Conservation (phyloP, 2,888 invertebrate genomes). For the Acleris cristana region DNA sequence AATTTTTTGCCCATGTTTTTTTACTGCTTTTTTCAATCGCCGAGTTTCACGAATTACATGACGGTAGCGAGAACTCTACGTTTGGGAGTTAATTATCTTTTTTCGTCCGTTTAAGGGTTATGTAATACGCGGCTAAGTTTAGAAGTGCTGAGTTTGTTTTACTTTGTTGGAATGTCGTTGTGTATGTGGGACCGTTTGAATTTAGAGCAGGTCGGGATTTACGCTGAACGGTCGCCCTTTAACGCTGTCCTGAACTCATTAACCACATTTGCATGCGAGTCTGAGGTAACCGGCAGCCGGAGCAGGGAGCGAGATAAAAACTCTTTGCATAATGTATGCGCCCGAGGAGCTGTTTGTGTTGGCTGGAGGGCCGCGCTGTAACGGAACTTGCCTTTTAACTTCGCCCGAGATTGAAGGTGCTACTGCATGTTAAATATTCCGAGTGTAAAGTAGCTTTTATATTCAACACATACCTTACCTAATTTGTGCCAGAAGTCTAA, state of each 20-base stretch:
- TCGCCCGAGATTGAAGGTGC: slow-evolving; percentile 51
- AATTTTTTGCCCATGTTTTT: slow-evolving; percentile 69
- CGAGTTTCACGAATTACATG: slow-evolving; percentile 75
- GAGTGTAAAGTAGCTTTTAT: slow-evolving; percentile 2
- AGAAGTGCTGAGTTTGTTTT: slow-evolving; percentile 42
- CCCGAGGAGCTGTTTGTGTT: slow-evolving; percentile 57
- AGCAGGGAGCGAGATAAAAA: slow-evolving; percentile 59
- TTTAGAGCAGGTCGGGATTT: slow-evolving; percentile 30
- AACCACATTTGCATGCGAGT: slow-evolving; percentile 59
- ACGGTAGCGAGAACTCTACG: slow-evolving; percentile 58
- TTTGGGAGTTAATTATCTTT: slow-evolving; percentile 50
- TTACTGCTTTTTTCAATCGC: slow-evolving; percentile 60
- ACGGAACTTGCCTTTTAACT: slow-evolving; percentile 57
- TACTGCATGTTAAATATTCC: slow-evolving; percentile 38
- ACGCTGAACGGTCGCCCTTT: slow-evolving; percentile 32
- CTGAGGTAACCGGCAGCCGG: slow-evolving; percentile 54
- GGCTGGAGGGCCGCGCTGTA: slow-evolving; percentile 49
- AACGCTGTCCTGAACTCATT: slow-evolving; percentile 46
- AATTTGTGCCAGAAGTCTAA: too few species aligned
- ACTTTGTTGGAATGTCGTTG: slow-evolving; percentile 14
- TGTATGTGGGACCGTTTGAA: slow-evolving; percentile 22
- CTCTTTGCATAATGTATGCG: slow-evolving; percentile 66
- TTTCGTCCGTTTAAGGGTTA: slow-evolving; percentile 51
- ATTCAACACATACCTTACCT: background rate
- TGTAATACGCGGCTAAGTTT: slow-evolving; percentile 44